These are phyloP conservation scores for Hybognathus amarus DNA, from an alignment of 2,797 vertebrate species.

Conservation along the genomic window DNA sequence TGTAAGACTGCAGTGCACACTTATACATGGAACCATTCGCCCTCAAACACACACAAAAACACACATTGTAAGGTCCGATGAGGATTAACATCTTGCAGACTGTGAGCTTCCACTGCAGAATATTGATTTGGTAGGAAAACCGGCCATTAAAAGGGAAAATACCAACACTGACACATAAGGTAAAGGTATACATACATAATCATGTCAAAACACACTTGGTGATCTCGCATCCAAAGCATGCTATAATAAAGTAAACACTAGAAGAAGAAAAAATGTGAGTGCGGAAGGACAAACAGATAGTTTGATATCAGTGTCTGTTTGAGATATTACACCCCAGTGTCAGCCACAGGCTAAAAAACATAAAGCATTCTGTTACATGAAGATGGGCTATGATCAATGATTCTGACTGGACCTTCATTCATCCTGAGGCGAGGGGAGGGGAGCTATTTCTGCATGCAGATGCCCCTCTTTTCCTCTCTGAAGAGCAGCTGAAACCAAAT, in stretches of 20 bases:
- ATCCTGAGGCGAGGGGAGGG: conserved; percentile 52
- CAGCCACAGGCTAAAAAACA: conserved; percentile 52
- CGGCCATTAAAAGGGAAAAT: conserved; percentile 64
- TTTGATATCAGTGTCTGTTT: conserved; percentile 42
- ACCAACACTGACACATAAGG: conserved; percentile 41
- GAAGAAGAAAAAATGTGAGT: not conserved
- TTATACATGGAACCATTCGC: conserved; percentile 25
- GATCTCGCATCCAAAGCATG: not conserved
- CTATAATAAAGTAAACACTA: not conserved
- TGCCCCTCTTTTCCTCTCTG: conserved; percentile 42
- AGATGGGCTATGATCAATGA: conserved; percentile 65
- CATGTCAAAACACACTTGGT: conserved; percentile 37
- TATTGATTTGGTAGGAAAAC: conserved; percentile 74
- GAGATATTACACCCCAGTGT: conserved; percentile 49
- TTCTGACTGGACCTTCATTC: conserved; percentile 63
- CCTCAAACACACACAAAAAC: conserved; percentile 46
- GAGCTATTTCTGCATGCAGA: conserved; percentile 59
- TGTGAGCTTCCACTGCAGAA: conserved; percentile 73
- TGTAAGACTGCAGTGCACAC: conserved; percentile 32
- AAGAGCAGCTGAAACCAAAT: conserved; percentile 56
- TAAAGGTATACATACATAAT: conserved; percentile 25
- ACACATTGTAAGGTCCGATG: conserved; percentile 54
- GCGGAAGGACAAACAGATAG: conserved; percentile 45
- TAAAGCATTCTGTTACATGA: conserved; percentile 64
- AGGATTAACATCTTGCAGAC: conserved; percentile 69